Base-by-base conservation (phyloP, 2,797 vertebrate genomes). In the Scarus forsteni region DNA sequence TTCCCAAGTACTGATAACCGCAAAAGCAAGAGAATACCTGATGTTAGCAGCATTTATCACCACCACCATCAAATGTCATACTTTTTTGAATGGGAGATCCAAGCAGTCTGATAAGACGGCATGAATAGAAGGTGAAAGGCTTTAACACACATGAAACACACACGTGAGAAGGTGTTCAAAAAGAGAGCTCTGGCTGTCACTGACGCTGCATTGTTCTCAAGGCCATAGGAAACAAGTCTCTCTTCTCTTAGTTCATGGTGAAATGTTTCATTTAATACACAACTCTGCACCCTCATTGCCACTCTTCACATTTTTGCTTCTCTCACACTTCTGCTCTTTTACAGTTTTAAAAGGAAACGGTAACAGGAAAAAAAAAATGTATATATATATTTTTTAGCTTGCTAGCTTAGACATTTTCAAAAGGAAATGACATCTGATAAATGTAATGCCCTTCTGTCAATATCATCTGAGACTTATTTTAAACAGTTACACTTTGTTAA, bases 121-220 rank as follows among this genome's bases (percentile, higher is more conserved):
- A 11, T 43, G n/a, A 67, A 58, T 38, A 56, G 52, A 59, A 36
- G 59, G 36, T 64, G 16, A 35, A 16, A 12, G 62, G 61, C 65
- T 59, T 55, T 27, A 73, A 44, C 19, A 46, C 59, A 73, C 60
- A 50, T 55, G 67, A 61, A 60, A 55, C 16, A 60, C 14, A 42
- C 49, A 35, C 11, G 10, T 49, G 66, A 73, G 44, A 46, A 46
- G 51, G 27, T 54, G 35, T 14, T 67, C 43, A 65, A 67, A 7
- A 39, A 73, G 63, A 56, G 54, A 66, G 52, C 45, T 53, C 15
- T 53, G 19, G 55, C 52, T 52, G 60, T 60, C 46, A 51, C 7
- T 8, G 27, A 54, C 72, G 63, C 15, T 64, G 18, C 72, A 63
- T 15, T 64, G 18, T 11, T 39, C 50, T 79, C 77, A 83, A 83